Conservation (phyloP, 1,140 invertebrate species). For the Neodiprion fabricii region DNA sequence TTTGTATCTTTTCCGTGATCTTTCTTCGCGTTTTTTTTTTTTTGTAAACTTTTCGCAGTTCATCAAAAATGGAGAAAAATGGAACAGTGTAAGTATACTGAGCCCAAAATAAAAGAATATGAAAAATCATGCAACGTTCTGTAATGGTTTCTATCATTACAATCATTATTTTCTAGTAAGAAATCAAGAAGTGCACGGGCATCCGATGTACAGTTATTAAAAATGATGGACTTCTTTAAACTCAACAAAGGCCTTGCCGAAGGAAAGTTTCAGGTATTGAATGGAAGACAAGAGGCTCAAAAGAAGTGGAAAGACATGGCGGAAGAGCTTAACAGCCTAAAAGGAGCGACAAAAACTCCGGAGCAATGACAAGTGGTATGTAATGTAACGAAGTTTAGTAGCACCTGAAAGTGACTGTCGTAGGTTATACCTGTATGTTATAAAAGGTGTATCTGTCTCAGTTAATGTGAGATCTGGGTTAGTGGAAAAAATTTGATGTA, state of each 20-base stretch:
- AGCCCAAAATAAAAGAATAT: too few relatives aligned
- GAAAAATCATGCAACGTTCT: too few relatives aligned
- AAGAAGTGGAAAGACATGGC: neutral
- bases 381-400: neutral
- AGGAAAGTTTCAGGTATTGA: neutral
- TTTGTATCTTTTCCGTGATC: too few relatives aligned
- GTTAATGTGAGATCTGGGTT: too few relatives aligned
- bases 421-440: too few relatives aligned
- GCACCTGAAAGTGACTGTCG: too few relatives aligned
- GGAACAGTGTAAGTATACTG: too few relatives aligned
- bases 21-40: too few relatives aligned
- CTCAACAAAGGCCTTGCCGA: conserved; percentile 1
- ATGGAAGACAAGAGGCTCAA: neutral
- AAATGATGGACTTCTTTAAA: neutral
- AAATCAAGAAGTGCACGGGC: neutral
- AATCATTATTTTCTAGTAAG: neutral
- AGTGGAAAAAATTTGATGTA: neutral
- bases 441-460: too few relatives aligned
- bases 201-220: neutral
- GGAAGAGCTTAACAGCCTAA: neutral
- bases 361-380: neutral
- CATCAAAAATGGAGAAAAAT: too few relatives aligned
- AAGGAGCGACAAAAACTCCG: neutral
- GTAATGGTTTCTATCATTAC: too few relatives aligned
- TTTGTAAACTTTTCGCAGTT: too few relatives aligned